Base-by-base conservation (phyloP, 2,888 invertebrate genomes). In the Uloborus plumipes region DNA sequence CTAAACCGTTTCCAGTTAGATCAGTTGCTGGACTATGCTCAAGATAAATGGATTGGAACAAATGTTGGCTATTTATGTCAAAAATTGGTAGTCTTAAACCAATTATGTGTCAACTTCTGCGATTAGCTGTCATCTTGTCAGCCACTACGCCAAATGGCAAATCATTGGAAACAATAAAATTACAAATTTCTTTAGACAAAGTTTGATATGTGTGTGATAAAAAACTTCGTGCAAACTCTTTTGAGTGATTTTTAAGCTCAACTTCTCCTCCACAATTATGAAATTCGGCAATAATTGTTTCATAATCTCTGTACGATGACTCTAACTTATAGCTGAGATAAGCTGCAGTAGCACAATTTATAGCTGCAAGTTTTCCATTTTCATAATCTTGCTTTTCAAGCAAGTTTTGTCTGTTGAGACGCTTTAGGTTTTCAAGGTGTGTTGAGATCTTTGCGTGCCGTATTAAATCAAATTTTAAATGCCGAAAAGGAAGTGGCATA, bases 81-180 rank as follows among this genome's bases (percentile, higher is more conserved):
- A 64, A 64, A 13, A 22, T n/a, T 11, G 64, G 64, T 22, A 64
- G 26, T 26, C 64, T 22, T 26, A 64, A 64, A 2, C 26, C 26
- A 39, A 20, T 64, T 64, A 61, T 61, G 22, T 64, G 47, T 2
- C 64, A 3, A n/a, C 64, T 64, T 39, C 47, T 26, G 13, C 26
- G 31, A 26, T 26, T 64, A 13, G 64, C 15, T 22, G 64, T 39
- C 15, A 39, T 64, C 16, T 18, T 64, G 16, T 64, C 64, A 64
- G 64, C 14, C 31, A 64, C 64, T 22, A 64, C 6, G 64, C 64
- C 64, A 64, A 64, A 13, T 14, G 64, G 64, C 26, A 64, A 22
- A 64, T 64, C 47, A 39, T 64, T 64, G 2, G 64, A 64, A 64
- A n/a, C 26, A 39, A 64, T 64, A n/a, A 64, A 64, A n/a, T 39